Evolutionary conservation across 2,797 vertebrate species (phyloP).

Genomic region (Diglossa cyanea): DNA sequence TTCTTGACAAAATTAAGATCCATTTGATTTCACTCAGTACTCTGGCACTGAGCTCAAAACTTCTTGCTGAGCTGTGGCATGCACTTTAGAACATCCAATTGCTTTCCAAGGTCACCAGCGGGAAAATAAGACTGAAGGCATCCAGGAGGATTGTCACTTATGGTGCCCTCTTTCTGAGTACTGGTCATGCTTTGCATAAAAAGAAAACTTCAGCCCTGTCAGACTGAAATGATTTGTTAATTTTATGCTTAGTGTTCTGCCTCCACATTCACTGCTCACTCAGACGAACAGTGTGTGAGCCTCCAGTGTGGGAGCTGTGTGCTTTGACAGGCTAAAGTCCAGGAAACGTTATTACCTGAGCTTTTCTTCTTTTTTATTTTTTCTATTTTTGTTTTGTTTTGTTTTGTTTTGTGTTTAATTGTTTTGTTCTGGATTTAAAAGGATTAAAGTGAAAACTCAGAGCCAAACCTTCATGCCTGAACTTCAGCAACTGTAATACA

Average conservation of each 20-base stretch:
- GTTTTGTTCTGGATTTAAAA: not conserved
- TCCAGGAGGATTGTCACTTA: not conserved
- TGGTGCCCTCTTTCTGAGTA: not conserved
- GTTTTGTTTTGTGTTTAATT: not conserved
- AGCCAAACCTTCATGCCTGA: not conserved
- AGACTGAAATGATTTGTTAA: not conserved
- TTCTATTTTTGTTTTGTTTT: not conserved
- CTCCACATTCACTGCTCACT: not conserved
- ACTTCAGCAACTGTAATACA: not conserved
- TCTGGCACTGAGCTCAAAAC: not conserved
- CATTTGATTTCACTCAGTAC: not conserved
- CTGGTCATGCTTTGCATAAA: not conserved
- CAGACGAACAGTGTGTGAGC: accelerated
- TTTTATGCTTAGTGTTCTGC: not conserved
- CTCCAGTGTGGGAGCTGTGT: not conserved
- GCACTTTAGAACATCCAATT: not conserved
- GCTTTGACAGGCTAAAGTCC: not conserved
- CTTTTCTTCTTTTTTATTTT: not conserved
- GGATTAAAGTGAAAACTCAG: not conserved
- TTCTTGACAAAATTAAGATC: too few species aligned
- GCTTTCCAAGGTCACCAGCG: not conserved
- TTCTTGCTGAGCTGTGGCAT: not conserved
- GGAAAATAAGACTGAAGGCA: not conserved
- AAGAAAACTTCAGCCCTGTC: not conserved
- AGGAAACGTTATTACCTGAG: not conserved